Percentiles rank a stretch among this genome's conserved stretches.
phyloP scores from a whole-genome alignment of 2,888 invertebrate genomes.

The Drosophila monieri region DNA sequence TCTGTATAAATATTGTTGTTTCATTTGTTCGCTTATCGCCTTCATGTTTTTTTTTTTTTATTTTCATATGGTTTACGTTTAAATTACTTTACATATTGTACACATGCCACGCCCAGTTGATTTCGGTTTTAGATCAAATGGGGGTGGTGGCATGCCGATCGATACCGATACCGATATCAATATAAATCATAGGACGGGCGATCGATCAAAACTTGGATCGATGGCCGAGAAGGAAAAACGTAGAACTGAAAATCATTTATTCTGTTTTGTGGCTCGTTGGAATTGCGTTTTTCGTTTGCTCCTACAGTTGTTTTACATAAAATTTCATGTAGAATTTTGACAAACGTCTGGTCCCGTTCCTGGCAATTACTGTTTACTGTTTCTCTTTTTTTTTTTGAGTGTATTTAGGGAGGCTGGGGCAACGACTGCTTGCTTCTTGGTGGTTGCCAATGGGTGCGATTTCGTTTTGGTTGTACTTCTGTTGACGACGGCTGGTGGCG shows the following conservation, averaged over 20 bases:
- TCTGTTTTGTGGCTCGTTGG: conserved; percentile 44
- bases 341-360: conserved; percentile 69
- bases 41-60: conserved; percentile 40
- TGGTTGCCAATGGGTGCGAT: conserved; percentile 58
- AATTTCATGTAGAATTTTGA: conserved; percentile 71
- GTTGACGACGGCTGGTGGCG: conserved; percentile 65
- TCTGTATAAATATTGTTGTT: conserved; percentile 82
- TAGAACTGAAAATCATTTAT: conserved; percentile 38
- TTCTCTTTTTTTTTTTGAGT: neutral
- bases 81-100: conserved; percentile 65
- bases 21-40: conserved; percentile 64
- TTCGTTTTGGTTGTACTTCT: conserved; percentile 70
- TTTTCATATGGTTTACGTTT: conserved; percentile 46
- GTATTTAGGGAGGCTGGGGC: conserved; percentile 12
- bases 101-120: conserved; percentile 50
- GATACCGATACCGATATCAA: conserved; percentile 18
- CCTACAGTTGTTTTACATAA: conserved; percentile 71
- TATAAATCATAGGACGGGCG: conserved; percentile 36
- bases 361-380: conserved; percentile 33
- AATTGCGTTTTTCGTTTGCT: conserved; percentile 84
- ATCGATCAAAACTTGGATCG: conserved; percentile 37
- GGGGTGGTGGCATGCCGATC: conserved; percentile 16
- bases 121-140: neutral
- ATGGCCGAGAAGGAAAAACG: conserved; percentile 41
- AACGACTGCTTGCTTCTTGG: conserved; percentile 47